phyloP scores from a whole-genome alignment of 2,113 vertebrate species.

The Vicugna pacos region DNA sequence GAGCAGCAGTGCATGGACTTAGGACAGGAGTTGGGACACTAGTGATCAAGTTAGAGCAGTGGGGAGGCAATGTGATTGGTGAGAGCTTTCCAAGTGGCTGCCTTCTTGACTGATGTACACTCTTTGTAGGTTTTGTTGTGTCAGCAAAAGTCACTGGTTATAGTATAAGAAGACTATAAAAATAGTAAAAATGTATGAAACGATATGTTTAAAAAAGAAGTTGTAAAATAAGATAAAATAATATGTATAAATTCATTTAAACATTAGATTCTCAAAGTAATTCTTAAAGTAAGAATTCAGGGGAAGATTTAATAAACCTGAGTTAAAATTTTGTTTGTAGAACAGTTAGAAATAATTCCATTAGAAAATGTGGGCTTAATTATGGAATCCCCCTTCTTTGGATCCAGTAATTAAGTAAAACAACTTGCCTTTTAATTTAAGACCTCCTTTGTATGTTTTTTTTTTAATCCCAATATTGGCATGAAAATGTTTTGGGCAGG shows the following conservation, averaged over 20 bases:
- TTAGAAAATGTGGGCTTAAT: neutral
- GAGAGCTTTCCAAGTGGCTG: slow-evolving; percentile 71
- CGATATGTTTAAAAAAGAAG: neutral
- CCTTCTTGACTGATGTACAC: slow-evolving; percentile 44
- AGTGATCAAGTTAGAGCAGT: slow-evolving; percentile 61
- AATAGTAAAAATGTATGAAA: slow-evolving; percentile 45
- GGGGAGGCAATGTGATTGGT: slow-evolving; percentile 35
- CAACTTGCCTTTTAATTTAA: slow-evolving; percentile 10
- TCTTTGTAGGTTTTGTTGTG: neutral
- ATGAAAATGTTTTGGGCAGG: neutral
- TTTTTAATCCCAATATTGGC: neutral
- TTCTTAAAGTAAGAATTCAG: slow-evolving; percentile 27
- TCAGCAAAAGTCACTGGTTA: slow-evolving; percentile 58
- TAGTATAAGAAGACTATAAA: slow-evolving; percentile 13
- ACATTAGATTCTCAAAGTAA: neutral
- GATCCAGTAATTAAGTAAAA: neutral
- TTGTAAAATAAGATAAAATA: neutral
- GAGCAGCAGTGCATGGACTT: slow-evolving; percentile 33
- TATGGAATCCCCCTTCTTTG: neutral
- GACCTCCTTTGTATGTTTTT: neutral
- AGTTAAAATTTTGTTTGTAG: slow-evolving; percentile 24
- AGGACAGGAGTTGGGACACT: slow-evolving; percentile 18
- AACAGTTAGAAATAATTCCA: neutral
- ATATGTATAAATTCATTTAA: neutral
- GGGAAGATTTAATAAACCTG: slow-evolving; percentile 43